A percentile compares a stretch with the other conserved stretches of the same genome.
Conservation (phyloP, 2,797 vertebrate species). For the Malurus splendens region DNA sequence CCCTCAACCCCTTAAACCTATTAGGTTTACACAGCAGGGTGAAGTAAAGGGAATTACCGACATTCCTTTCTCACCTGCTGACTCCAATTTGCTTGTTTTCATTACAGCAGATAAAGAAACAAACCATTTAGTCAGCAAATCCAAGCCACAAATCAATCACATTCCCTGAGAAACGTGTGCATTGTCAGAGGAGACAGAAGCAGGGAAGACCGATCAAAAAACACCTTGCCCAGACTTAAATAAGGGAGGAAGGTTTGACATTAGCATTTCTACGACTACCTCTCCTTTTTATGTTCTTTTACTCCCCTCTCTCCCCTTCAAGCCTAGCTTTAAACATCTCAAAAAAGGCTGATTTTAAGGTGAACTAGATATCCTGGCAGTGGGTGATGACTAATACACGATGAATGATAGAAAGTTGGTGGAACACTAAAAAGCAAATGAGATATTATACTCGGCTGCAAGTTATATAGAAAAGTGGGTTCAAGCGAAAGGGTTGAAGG, state of each 20-base stretch:
- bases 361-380: neutral
- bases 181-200: neutral
- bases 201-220: neutral
- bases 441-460: neutral
- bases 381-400: constrained; percentile 32
- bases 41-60: neutral
- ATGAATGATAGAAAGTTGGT: constrained; percentile 43
- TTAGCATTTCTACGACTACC: neutral
- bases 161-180: neutral
- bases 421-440: constrained; percentile 17
- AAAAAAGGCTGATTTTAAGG: neutral
- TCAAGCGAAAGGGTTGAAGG: constrained; percentile 13
- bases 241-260: neutral
- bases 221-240: neutral
- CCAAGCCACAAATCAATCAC: neutral
- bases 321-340: neutral
- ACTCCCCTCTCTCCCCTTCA: neutral
- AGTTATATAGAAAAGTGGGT: neutral
- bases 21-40: neutral
- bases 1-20: neutral
- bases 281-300: neutral
- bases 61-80: neutral
- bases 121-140: neutral
- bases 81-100: neutral
- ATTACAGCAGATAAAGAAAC: neutral